Base-by-base conservation (phyloP, 2,797 vertebrate genomes). In the Channallabes apus region DNA sequence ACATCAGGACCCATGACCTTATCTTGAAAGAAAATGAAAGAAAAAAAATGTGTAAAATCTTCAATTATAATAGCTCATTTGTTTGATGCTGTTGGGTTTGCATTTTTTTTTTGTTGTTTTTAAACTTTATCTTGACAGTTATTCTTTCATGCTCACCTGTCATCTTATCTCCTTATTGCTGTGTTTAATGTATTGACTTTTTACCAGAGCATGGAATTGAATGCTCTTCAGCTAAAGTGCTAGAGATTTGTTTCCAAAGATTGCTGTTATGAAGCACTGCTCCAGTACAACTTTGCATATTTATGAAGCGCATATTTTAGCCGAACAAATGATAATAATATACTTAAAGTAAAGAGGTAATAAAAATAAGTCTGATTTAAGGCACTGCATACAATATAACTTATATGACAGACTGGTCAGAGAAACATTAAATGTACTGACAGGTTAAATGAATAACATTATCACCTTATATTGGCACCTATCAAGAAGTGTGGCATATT, bases 301-400 rank as follows among this genome's bases (percentile, higher is more conserved):
- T 77, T 77, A 76, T 77, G 27, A 58, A 77, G 18, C 9, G 8
- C 73, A 58, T 77, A 77, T 58, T n/a, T 29, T 6, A 77, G 75
- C 18, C 56, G 12, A 22, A 77, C 59, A 29, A 35, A 59, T 59
- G 56, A 58, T 77, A 59, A 22, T 35, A 77, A 77, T 12, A 22
- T 11, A 29, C 20, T 24, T 20, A 59, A 22, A 35, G 9, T 35
- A 77, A 35, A 35, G 56, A 58, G 75, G 56, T 59, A 77, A 77
- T 59, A 77, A 22, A 77, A 56, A 35, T 59, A 59, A 59, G 14
- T 54, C 29, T 56, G 24, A 51, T 73, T 9, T 75, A 77, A 35
- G 29, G 29, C 29, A 35, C 18, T 24, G 59, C 35, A 54, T 59
- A 35, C 35, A 59, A 29, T 77, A 35, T 59, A 59, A 59, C 75